Percentiles rank a stretch among this genome's conserved stretches.
phyloP scores from a whole-genome alignment of 2,797 vertebrate genomes.

The Girardinus metallicus region DNA sequence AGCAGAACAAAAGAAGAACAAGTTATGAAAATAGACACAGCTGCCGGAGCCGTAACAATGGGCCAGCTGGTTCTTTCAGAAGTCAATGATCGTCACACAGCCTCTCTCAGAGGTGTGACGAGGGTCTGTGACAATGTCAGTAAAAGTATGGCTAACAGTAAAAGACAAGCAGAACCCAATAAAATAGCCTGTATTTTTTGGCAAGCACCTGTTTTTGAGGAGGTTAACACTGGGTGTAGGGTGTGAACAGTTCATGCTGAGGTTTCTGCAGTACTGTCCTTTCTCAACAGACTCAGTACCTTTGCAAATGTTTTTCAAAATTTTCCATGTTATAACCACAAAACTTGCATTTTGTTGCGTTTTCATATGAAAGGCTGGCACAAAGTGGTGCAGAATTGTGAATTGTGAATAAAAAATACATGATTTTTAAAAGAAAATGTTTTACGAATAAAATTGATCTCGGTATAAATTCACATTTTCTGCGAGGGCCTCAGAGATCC shows the following conservation, averaged over 20 bases:
- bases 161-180: conserved; percentile 61
- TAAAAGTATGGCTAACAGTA: conserved; percentile 71
- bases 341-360: not conserved
- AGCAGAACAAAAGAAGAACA: conserved; percentile 79
- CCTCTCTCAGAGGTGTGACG: conserved; percentile 62
- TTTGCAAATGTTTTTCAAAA: not conserved
- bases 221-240: conserved; percentile 28
- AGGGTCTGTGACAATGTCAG: conserved; percentile 66
- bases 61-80: conserved; percentile 80
- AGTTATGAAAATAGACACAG: conserved; percentile 84
- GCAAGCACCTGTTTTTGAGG: conserved; percentile 52
- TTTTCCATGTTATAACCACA: not conserved
- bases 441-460: not conserved
- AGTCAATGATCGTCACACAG: conserved; percentile 72
- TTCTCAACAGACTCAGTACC: not conserved
- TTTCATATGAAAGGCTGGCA: not conserved
- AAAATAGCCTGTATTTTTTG: conserved; percentile 32
- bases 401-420: not conserved
- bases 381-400: not conserved
- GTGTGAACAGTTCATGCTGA: not conserved
- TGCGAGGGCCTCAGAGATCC: not conserved
- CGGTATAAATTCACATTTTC: not conserved
- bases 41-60: conserved; percentile 81
- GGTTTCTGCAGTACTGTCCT: not conserved
- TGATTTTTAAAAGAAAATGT: not conserved